Conservation (phyloP, 2,888 invertebrate genomes). For the Xanthorhoe spadicearia region DNA sequence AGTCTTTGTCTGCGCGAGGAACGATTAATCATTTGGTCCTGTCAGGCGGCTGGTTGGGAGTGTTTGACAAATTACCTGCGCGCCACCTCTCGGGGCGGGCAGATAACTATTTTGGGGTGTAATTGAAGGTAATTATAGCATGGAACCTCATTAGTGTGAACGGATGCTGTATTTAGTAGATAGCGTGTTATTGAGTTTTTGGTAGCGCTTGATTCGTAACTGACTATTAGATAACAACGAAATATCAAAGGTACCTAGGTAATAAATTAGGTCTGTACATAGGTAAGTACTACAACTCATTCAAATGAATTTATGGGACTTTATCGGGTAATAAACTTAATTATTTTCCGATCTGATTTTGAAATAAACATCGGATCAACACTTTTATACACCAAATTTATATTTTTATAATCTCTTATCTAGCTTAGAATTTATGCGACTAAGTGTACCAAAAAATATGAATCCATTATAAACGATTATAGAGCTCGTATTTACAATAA, state of each 20-base stretch:
- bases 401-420: too few relatives aligned
- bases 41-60: conserved; percentile 70
- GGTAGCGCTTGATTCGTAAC: background rate
- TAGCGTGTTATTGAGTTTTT: conserved; percentile 19
- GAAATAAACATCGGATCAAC: too few relatives aligned
- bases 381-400: too few relatives aligned
- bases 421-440: too few relatives aligned
- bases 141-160: conserved; percentile 44
- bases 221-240: background rate
- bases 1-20: conserved; percentile 71
- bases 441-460: too few relatives aligned
- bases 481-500: conserved; percentile 3
- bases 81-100: conserved; percentile 62
- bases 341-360: too few relatives aligned
- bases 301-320: too few relatives aligned
- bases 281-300: too few relatives aligned
- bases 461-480: too few relatives aligned
- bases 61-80: conserved; percentile 79
- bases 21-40: conserved; percentile 77
- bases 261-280: too few relatives aligned
- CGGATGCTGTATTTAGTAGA: conserved; percentile 31
- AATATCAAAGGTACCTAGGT: too few relatives aligned
- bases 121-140: conserved; percentile 48
- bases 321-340: too few relatives aligned
- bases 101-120: conserved; percentile 59